Percentiles rank a stretch among this genome's conserved stretches.
phyloP scores from a whole-genome alignment of 2,113 vertebrate species.

The Amphiprion percula region DNA sequence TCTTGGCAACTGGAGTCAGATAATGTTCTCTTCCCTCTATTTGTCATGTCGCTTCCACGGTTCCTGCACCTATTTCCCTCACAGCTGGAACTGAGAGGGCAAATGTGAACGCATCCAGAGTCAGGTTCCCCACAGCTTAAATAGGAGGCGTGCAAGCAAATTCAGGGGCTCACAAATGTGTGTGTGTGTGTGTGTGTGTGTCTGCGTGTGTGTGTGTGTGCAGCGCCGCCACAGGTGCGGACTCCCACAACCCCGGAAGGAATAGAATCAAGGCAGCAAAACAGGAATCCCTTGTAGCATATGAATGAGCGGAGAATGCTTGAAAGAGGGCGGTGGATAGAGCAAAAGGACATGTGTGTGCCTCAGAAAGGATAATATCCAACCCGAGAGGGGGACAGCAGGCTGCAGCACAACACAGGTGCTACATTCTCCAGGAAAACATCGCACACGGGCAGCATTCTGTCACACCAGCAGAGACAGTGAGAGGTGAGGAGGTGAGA shows the following conservation, averaged over 20 bases:
- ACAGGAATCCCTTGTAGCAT: constrained; percentile 57
- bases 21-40: constrained; percentile 46
- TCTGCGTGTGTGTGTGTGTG: constrained; percentile 15
- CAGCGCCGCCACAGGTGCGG: constrained; percentile 63
- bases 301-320: constrained; percentile 64
- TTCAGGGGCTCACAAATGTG: constrained; percentile 25
- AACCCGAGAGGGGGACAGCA: constrained; percentile 19
- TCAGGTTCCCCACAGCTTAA: constrained; percentile 60
- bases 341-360: constrained; percentile 14
- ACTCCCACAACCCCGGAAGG: constrained; percentile 56
- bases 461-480: constrained; percentile 31
- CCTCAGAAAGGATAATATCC: constrained; percentile 43
- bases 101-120: constrained; percentile 64
- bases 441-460: constrained; percentile 32
- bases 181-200: constrained; percentile 16
- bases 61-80: constrained; percentile 60
- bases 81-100: constrained; percentile 56
- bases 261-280: constrained; percentile 66
- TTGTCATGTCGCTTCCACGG: constrained; percentile 37
- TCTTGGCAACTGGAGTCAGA: constrained; percentile 39
- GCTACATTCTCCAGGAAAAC: constrained; percentile 40
- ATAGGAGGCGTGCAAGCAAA: constrained; percentile 48
- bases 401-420: constrained; percentile 58
- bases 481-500: constrained; percentile 8
- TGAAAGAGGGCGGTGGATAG: constrained; percentile 34